A percentile compares a stretch with the other conserved stretches of the same genome.
Evolutionary conservation across 92 coral and sea anemone species (phyloP).

Genomic region (Montipora capitata): DNA sequence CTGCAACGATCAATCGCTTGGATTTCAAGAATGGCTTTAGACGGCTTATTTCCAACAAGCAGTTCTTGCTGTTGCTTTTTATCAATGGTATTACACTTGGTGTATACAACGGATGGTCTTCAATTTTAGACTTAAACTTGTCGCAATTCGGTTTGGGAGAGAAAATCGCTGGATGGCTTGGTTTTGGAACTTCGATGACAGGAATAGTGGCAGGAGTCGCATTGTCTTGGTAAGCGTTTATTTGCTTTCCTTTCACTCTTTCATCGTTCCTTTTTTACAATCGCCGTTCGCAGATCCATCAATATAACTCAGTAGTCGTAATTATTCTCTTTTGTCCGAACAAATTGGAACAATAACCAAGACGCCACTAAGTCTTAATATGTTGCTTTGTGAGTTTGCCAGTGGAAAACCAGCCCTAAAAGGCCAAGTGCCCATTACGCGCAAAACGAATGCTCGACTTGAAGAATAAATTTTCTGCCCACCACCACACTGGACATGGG

Average conservation of each 20-base stretch:
- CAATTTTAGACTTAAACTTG: conserved; percentile 87
- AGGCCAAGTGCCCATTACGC: too few species aligned
- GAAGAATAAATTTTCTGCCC: neutral
- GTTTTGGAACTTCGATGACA: conserved; percentile 89
- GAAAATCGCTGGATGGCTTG: conserved; percentile 91
- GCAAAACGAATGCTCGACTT: too few species aligned
- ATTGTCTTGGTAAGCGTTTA: conserved; percentile 83
- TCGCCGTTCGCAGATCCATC: too few species aligned
- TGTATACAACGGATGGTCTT: conserved; percentile 90
- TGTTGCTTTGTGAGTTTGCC: too few species aligned
- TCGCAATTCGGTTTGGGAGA: conserved; percentile 85
- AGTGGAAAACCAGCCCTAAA: too few species aligned
- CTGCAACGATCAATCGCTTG: conserved; percentile 92
- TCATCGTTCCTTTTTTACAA: neutral
- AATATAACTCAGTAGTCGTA: too few species aligned
- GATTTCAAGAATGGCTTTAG: conserved; percentile 84
- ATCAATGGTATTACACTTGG: conserved; percentile 91
- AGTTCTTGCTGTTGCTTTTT: conserved; percentile 83
- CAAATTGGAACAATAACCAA: too few species aligned
- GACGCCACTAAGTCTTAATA: too few species aligned
- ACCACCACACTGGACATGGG: too few species aligned
- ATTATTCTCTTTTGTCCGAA: too few species aligned
- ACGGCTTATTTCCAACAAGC: conserved; percentile 73
- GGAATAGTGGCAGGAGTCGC: conserved; percentile 90
- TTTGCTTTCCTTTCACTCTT: neutral